These are phyloP conservation scores for Ormyrus thymus DNA, from an alignment of 2,888 invertebrate genomes.

Conservation along the genomic window DNA sequence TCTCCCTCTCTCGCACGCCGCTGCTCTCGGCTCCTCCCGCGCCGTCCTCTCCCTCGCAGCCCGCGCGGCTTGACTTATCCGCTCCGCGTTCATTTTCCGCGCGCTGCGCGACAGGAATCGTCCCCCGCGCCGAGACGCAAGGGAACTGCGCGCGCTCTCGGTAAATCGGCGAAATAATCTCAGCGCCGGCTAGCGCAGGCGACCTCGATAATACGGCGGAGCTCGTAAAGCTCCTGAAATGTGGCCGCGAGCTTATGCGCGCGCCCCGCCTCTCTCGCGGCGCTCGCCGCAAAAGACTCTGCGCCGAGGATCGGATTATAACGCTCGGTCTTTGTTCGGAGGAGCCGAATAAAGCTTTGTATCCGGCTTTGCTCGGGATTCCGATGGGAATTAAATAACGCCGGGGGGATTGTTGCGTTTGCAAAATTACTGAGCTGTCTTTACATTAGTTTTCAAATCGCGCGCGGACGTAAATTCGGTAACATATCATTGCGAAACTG, in stretches of 20 bases:
- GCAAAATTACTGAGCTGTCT: no score
- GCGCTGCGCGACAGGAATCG: constrained; percentile 63
- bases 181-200: constrained; percentile 44
- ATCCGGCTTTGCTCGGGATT: no score
- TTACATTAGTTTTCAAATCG: no score
- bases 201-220: constrained; percentile 55
- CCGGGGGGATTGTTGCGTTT: no score
- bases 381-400: no score
- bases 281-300: no score
- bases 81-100: constrained; percentile 58
- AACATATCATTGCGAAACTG: no score
- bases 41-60: neutral
- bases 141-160: constrained; percentile 14
- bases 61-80: constrained; percentile 61
- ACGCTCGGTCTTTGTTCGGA: no score
- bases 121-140: constrained; percentile 19
- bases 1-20: neutral
- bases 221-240: constrained; percentile 42
- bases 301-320: no score
- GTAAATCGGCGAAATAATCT: constrained; percentile 58
- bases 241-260: constrained; percentile 15
- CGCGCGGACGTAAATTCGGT: no score
- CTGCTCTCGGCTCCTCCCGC: neutral
- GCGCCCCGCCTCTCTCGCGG: no score
- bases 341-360: no score